Evolutionary conservation across 1,140 invertebrate genomes (phyloP).

Genomic region (Meloidogyne hapla): DNA sequence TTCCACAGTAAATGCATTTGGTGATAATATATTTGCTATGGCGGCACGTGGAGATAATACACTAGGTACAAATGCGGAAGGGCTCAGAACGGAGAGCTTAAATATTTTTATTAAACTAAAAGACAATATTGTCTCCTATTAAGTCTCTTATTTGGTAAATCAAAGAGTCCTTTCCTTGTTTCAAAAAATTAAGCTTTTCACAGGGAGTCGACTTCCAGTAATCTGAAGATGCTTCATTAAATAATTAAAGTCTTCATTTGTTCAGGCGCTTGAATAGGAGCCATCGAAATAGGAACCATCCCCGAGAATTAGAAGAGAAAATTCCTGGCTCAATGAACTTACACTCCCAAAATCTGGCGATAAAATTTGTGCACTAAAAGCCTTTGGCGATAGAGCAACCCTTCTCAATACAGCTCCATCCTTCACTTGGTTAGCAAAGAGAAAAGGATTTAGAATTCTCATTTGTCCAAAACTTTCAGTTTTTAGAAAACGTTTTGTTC

Average conservation of each 20-base stretch:
- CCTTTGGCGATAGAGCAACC: constrained; percentile 29
- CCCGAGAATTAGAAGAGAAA: no score
- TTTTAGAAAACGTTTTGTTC: constrained; percentile 13
- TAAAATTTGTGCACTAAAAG: constrained; percentile 26
- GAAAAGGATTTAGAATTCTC: constrained; percentile 5
- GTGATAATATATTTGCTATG: constrained; percentile 30
- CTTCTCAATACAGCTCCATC: constrained; percentile 25
- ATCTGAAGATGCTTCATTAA: no score
- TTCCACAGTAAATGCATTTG: constrained; percentile 10
- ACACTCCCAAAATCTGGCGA: constrained; percentile 30
- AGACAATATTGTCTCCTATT: no score
- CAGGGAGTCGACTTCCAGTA: no score
- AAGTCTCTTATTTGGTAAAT: no score
- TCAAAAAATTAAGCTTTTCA: no score
- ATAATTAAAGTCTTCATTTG: no score
- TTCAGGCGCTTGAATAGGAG: no score
- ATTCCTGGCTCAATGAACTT: no score
- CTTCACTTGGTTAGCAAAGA: constrained; percentile 26
- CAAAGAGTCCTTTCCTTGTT: no score
- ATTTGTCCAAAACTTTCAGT: constrained; percentile 14
- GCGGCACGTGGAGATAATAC: constrained; percentile 28
- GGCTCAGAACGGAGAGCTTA: constrained; percentile 31
- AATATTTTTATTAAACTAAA: background rate
- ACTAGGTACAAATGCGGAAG: constrained; percentile 19
- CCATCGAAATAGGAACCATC: no score